phyloP scores from a whole-genome alignment of 1,140 invertebrate genomes.

The Neoseiulus cucumeris region DNA sequence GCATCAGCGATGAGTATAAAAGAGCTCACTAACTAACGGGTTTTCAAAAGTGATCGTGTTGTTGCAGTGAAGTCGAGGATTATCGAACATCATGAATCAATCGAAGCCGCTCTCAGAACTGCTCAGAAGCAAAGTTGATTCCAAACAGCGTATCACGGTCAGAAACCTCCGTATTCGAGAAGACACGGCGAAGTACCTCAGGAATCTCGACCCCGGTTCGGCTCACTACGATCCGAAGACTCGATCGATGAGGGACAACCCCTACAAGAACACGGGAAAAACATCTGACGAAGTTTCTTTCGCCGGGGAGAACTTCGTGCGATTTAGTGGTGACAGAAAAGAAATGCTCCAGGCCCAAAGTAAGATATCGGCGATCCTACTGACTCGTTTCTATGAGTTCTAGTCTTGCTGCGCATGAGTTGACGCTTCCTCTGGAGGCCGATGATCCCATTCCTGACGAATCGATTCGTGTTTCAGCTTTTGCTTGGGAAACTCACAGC shows the following conservation, averaged over 20 bases:
- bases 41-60: too few species aligned
- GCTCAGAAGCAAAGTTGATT: constrained; percentile 61
- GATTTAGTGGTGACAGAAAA: constrained; percentile 77
- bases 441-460: too few species aligned
- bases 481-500: constrained; percentile 92
- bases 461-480: too few species aligned
- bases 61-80: too few species aligned
- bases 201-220: constrained; percentile 88
- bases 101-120: constrained; percentile 37
- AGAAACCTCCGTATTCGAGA: constrained; percentile 92
- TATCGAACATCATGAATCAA: constrained; percentile 26
- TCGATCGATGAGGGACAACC: constrained; percentile 94
- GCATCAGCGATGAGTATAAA: too few species aligned
- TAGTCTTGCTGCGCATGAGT: too few species aligned
- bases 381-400: too few species aligned
- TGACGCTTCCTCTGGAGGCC: too few species aligned
- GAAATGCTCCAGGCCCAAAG: constrained; percentile 67
- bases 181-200: constrained; percentile 93
- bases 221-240: constrained; percentile 99
- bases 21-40: too few species aligned
- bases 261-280: constrained; percentile 41
- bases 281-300: constrained; percentile 58
- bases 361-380: constrained; percentile 22
- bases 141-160: constrained; percentile 93
- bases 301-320: constrained; percentile 88